Base-by-base conservation (phyloP, 2,888 invertebrate species). In the Yponomeuta sedellus region DNA sequence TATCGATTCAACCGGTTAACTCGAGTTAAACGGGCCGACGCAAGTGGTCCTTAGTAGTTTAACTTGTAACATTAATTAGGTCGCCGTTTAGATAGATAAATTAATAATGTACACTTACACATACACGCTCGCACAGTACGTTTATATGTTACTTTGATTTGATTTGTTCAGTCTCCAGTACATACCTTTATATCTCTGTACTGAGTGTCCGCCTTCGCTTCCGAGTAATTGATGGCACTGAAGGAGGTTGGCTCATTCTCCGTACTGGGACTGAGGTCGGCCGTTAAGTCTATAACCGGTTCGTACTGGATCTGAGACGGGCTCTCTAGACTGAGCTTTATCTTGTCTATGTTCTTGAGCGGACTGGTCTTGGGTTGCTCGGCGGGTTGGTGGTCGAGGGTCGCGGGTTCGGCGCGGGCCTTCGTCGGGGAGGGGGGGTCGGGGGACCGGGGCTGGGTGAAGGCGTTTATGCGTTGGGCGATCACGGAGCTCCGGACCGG, bases 401-500 rank as follows among this genome's bases (percentile, higher is more conserved):
- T 71, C 4, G 20, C 12, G 63, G 39, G 16, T 58, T 78, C 28
- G 73, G 74, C 66, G 80, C 84, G 2, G 3, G 85, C 44, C 19
- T 28, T 20, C 52, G n/a, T 44, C 64, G 59, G 64, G 61, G 67
- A 57, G 19, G 19, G 19, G 20, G 63, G 20, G 69, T 66, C n/a
- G 64, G 10, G 40, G 19, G 56, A 10, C 1, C 78, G 80, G 20
- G 74, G 74, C 66, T 80, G 84, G 2, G 85, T 82, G 80, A 93
- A 91, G 10, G 92, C 91, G 81, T 93, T 93, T 68, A 93, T 93
- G 57, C 93, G 91, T 75, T 94, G 94, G 16, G 94, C 92, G 75
- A 94, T 92, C 10, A 93, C 92, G 0, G 94, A 94, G 78, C 92
- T 93, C 61, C 95, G 92, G 39, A 93, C 91, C 6, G 95, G 95